A percentile compares a stretch with the other conserved stretches of the same genome.
These are phyloP conservation scores for Lycaon pictus DNA, from an alignment of 2,113 vertebrate genomes.

Conservation along the genomic window DNA sequence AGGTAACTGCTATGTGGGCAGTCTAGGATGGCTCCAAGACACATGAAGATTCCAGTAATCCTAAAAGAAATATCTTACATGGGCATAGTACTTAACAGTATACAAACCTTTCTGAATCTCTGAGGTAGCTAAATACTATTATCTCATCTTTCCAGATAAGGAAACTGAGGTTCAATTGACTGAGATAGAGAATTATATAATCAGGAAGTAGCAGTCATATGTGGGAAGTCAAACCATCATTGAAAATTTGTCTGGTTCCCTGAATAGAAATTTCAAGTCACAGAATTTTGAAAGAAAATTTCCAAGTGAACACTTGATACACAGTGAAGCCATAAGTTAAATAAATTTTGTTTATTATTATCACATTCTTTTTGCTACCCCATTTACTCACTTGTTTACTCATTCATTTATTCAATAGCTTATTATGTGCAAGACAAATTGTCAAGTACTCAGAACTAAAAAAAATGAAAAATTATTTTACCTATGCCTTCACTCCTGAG, in stretches of 20 bases:
- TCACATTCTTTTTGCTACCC: background rate
- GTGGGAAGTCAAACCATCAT: background rate
- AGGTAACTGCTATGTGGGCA: background rate
- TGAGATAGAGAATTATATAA: background rate
- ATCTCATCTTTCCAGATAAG: slow-evolving; percentile 33
- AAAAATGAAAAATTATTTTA: background rate
- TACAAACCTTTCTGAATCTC: slow-evolving; percentile 45
- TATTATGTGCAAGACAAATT: background rate
- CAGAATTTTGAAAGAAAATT: background rate
- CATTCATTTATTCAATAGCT: background rate
- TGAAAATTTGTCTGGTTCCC: background rate
- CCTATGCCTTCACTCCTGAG: background rate
- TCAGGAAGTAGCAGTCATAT: background rate
- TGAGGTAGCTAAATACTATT: slow-evolving; percentile 23
- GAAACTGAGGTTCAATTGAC: background rate
- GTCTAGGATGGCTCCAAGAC: background rate
- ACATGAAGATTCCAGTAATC: background rate
- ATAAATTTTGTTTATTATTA: background rate
- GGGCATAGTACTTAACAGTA: background rate
- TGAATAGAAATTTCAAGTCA: background rate
- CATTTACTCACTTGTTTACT: background rate
- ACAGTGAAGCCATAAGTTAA: background rate
- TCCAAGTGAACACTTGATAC: background rate
- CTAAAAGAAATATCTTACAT: slow-evolving; percentile 13
- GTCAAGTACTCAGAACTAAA: background rate